Evolutionary conservation across 2,888 invertebrate species (phyloP).

Genomic region (Zootermopsis nevadensis): DNA sequence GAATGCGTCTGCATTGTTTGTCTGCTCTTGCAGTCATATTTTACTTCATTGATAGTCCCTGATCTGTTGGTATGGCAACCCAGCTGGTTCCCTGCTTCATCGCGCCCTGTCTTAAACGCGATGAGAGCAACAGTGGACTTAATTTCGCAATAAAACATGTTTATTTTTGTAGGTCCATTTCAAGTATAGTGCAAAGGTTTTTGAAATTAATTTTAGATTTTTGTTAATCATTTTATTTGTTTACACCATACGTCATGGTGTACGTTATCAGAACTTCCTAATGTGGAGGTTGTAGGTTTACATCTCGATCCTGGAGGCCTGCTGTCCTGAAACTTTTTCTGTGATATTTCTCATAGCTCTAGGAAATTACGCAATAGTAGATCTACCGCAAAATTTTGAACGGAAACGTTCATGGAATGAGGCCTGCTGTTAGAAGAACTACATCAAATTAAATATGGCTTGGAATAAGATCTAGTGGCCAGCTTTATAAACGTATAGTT

Average conservation of each 20-base stretch:
- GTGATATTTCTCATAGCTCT: too few relatives aligned
- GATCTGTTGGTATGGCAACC: background rate
- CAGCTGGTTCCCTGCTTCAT: background rate
- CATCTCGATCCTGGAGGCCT: too few relatives aligned
- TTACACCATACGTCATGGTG: background rate
- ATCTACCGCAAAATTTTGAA: too few relatives aligned
- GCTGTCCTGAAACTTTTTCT: too few relatives aligned
- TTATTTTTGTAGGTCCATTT: background rate
- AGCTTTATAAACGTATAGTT: too few relatives aligned
- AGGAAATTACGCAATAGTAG: too few relatives aligned
- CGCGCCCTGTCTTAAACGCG: background rate
- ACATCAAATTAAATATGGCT: too few relatives aligned
- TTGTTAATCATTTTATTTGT: background rate
- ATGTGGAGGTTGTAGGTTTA: too few relatives aligned
- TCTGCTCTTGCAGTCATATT: conserved; percentile 41
- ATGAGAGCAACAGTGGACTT: background rate
- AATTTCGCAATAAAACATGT: background rate
- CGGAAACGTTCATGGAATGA: too few relatives aligned
- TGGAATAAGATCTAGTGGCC: too few relatives aligned
- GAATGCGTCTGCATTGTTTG: conserved; percentile 45
- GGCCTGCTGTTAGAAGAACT: too few relatives aligned
- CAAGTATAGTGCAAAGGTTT: background rate
- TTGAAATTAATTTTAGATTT: background rate
- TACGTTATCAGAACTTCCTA: too few relatives aligned
- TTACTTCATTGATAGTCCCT: conserved; percentile 42